A percentile compares a stretch with the other conserved stretches of the same genome.
Conservation (phyloP, 2,113 vertebrate genomes). For the Arvicanthis niloticus region DNA sequence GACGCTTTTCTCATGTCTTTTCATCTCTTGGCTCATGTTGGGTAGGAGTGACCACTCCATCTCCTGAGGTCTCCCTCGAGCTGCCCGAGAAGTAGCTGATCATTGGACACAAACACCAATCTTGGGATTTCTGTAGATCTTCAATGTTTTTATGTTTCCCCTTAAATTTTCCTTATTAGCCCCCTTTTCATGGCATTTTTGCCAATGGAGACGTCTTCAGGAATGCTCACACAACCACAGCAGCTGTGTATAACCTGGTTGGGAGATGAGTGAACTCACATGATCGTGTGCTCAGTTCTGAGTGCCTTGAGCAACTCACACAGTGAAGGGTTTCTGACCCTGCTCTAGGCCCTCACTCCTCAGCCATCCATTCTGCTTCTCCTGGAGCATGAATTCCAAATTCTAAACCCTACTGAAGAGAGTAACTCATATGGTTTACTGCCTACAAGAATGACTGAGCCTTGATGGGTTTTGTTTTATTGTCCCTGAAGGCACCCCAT, state of each 20-base stretch:
- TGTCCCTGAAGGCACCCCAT: slow-evolving; percentile 14
- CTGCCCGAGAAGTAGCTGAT: slow-evolving; percentile 48
- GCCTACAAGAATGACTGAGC: background rate
- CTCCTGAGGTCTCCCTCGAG: background rate
- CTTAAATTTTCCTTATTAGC: slow-evolving; percentile 49
- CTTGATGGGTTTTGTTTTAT: background rate
- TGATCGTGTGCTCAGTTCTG: slow-evolving; percentile 87
- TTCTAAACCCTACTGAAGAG: background rate
- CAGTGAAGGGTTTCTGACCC: slow-evolving; percentile 78
- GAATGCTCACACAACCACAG: slow-evolving; percentile 86
- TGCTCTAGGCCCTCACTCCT: slow-evolving; percentile 57
- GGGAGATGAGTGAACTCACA: slow-evolving; percentile 89
- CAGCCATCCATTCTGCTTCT: background rate
- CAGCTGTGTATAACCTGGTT: slow-evolving; percentile 89
- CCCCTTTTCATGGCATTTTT: slow-evolving; percentile 68
- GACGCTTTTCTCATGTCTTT: background rate
- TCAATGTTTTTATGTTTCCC: slow-evolving; percentile 57
- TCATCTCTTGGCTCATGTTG: background rate
- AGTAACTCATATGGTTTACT: background rate
- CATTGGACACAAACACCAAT: slow-evolving; percentile 56
- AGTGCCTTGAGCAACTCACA: slow-evolving; percentile 84
- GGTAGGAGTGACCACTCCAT: background rate
- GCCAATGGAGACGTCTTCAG: slow-evolving; percentile 87
- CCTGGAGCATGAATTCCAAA: slow-evolving; percentile 38
- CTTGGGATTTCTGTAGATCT: slow-evolving; percentile 59